Conservation (phyloP, 2,797 vertebrate species). For the Pipistrellus nathusii region DNA sequence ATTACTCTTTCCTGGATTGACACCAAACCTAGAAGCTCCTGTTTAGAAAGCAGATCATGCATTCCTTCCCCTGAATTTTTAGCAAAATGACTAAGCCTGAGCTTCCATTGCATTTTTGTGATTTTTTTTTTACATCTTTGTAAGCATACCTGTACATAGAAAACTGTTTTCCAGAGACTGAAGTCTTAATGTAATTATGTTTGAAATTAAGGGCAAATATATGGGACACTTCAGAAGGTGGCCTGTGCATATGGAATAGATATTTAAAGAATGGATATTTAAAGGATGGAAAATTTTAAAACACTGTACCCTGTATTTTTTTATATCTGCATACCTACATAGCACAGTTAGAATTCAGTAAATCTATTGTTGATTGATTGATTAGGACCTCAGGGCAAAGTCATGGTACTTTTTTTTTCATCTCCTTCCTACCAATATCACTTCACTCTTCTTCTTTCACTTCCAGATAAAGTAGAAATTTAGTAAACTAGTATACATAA, state of each 20-base stretch:
- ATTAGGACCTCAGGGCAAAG: constrained; percentile 7
- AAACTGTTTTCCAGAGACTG: constrained; percentile 58
- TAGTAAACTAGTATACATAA: background rate
- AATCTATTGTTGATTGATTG: constrained; percentile 25
- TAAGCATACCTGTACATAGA: constrained; percentile 25
- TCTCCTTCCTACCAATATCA: constrained; percentile 2
- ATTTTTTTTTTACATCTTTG: constrained; percentile 69
- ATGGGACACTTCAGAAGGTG: constrained; percentile 11
- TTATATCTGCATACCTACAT: background rate
- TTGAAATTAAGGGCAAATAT: constrained; percentile 70
- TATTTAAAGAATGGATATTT: constrained; percentile 73
- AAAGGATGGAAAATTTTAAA: constrained; percentile 31
- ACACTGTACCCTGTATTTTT: constrained; percentile 31
- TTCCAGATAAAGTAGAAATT: constrained; percentile 48
- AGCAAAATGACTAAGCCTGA: constrained; percentile 48
- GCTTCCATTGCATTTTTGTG: constrained; percentile 57
- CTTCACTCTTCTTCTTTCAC: constrained; percentile 44
- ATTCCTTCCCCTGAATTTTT: background rate
- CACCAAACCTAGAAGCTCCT: constrained; percentile 68
- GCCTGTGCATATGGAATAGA: background rate
- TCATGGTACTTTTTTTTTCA: constrained; percentile 32
- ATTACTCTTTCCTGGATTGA: constrained; percentile 62
- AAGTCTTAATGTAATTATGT: constrained; percentile 60
- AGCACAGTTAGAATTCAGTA: constrained; percentile 11
- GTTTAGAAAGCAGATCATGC: constrained; percentile 61